Evolutionary conservation across 1,140 invertebrate species (phyloP).

Genomic region (Drosophila ogumai): DNA sequence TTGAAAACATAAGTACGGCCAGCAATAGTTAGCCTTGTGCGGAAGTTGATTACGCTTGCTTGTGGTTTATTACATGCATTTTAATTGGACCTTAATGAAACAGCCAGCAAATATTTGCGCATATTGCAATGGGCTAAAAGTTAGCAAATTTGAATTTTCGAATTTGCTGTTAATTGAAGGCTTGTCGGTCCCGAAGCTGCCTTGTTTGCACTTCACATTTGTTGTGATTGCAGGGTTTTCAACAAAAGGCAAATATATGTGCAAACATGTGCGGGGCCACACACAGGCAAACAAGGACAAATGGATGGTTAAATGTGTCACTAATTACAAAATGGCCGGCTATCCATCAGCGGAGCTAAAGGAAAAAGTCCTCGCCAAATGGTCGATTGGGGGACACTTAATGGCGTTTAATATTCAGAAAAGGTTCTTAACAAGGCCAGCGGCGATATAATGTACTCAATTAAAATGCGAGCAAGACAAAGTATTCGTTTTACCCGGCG

Average conservation of each 20-base stretch:
- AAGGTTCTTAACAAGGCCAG: conserved; percentile 39
- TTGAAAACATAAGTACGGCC: background rate
- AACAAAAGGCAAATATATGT: conserved; percentile 45
- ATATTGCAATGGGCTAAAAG: conserved; percentile 40
- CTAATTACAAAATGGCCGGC: conserved; percentile 44
- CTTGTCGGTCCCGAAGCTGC: conserved; percentile 2
- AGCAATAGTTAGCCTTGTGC: background rate
- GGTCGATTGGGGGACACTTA: conserved; percentile 40
- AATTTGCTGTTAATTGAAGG: conserved; percentile 52
- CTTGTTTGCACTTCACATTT: conserved; percentile 44
- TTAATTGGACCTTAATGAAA: conserved; percentile 47
- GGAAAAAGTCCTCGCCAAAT: conserved; percentile 30
- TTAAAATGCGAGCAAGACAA: conserved; percentile 49
- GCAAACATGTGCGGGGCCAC: conserved; percentile 38
- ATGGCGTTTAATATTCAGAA: conserved; percentile 48
- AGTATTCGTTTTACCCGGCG: conserved; percentile 33
- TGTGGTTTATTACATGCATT: conserved; percentile 51
- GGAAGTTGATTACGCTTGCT: conserved; percentile 8
- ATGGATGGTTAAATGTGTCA: conserved; percentile 48
- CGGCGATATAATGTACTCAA: conserved; percentile 43
- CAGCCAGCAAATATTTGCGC: conserved; percentile 44
- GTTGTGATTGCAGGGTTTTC: conserved; percentile 7
- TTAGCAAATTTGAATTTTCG: conserved; percentile 37
- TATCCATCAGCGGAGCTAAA: conserved; percentile 35
- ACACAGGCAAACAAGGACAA: conserved; percentile 30